phyloP scores from a whole-genome alignment of 2,888 invertebrate species.

The Poecilus cupreus region DNA sequence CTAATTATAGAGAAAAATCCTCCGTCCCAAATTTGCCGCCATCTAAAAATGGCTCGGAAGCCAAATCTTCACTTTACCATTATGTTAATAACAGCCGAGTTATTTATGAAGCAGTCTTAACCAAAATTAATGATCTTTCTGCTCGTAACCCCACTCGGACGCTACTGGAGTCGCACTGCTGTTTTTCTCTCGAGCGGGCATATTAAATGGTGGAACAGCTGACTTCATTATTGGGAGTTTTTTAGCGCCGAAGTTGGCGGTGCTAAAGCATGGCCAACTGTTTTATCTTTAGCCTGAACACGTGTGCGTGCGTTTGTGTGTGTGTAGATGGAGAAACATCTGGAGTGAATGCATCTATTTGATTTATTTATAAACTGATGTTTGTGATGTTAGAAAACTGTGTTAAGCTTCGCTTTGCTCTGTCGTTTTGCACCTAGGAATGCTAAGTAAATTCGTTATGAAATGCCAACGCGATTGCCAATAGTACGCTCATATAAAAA shows the following conservation, averaged over 20 bases:
- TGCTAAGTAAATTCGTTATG: background rate
- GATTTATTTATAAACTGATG: conserved; percentile 48
- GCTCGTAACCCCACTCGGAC: background rate
- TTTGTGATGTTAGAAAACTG: conserved; percentile 7
- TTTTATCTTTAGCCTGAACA: conserved; percentile 19
- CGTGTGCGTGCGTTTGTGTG: conserved; percentile 28
- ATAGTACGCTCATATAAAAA: too few species aligned
- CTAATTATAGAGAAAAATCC: background rate
- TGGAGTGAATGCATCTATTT: conserved; percentile 40
- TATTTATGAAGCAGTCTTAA: background rate
- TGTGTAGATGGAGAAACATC: background rate
- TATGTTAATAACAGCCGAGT: conserved; percentile 14
- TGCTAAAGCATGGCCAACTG: conserved; percentile 7
- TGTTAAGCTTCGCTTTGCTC: background rate
- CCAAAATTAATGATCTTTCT: conserved; percentile 22
- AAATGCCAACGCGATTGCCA: too few species aligned
- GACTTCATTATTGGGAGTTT: conserved; percentile 22
- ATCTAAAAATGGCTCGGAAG: background rate
- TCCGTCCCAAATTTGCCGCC: too few species aligned
- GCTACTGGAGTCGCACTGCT: background rate
- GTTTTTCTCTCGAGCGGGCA: background rate
- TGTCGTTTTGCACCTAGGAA: background rate
- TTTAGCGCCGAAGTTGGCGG: background rate
- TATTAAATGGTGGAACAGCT: conserved; percentile 22
- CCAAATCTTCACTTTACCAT: background rate